phyloP scores from a whole-genome alignment of 2,888 invertebrate genomes.

The Torymus texanus region DNA sequence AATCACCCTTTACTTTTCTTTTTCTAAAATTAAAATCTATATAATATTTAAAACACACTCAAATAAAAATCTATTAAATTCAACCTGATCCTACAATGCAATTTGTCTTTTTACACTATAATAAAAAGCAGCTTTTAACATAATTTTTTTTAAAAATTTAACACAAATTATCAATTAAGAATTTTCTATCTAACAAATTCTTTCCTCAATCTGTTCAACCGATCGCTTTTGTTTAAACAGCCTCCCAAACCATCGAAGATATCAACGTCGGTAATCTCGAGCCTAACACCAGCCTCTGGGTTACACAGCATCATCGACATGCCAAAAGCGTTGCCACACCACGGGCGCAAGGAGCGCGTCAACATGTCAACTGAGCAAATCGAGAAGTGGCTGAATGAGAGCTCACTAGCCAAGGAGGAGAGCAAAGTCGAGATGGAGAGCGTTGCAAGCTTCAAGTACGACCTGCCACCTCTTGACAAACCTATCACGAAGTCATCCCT shows the following conservation, averaged over 20 bases:
- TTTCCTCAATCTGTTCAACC: background rate
- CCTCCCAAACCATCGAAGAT: conserved; percentile 30
- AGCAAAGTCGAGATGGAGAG: conserved; percentile 70
- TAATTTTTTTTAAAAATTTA: no score
- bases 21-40: no score
- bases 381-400: conserved; percentile 81
- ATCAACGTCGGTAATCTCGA: background rate
- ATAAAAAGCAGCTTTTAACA: no score
- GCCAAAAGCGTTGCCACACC: conserved; percentile 56
- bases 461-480: conserved; percentile 47
- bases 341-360: conserved; percentile 79
- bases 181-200: no score
- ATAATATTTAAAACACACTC: no score
- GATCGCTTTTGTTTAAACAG: background rate
- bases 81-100: no score
- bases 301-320: conserved; percentile 66
- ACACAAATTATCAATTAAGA: no score
- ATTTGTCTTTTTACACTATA: no score
- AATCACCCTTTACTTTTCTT: no score
- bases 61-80: no score
- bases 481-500: no score
- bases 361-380: conserved; percentile 84
- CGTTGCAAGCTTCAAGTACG: conserved; percentile 65
- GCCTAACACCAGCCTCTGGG: background rate
- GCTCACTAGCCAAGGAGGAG: conserved; percentile 76